Conservation (phyloP, 2,888 invertebrate species). For the Clunio marinus region DNA sequence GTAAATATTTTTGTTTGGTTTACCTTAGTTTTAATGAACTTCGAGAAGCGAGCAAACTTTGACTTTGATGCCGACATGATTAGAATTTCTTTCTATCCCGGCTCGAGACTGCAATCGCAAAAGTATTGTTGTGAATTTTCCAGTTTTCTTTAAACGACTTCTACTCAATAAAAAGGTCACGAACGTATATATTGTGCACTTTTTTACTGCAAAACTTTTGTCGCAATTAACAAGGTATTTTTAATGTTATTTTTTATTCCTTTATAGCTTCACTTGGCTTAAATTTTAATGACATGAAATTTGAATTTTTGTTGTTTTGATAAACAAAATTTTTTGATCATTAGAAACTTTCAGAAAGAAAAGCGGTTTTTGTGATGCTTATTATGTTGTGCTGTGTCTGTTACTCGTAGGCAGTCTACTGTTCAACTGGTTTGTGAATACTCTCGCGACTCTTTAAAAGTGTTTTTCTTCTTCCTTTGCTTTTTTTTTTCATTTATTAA, state of each 20-base stretch:
- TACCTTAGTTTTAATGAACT: slow-evolving; percentile 52
- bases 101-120: background rate
- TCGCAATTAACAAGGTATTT: no score
- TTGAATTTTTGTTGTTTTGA: background rate
- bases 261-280: no score
- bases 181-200: background rate
- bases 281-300: background rate
- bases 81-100: slow-evolving; percentile 10
- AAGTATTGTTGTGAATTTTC: background rate
- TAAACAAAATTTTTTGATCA: background rate
- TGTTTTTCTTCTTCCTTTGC: slow-evolving; percentile 13
- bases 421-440: slow-evolving; percentile 23
- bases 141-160: slow-evolving; percentile 11
- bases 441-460: background rate
- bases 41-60: slow-evolving; percentile 42
- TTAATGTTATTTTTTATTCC: no score
- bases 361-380: background rate
- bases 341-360: background rate
- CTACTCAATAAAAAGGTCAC: no score
- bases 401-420: background rate
- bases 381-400: background rate
- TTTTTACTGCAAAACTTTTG: no score
- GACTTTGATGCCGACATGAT: slow-evolving; percentile 11
- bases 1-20: slow-evolving; percentile 40
- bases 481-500: no score